phyloP scores from a whole-genome alignment of 1,140 invertebrate species.

The Temnothorax nylanderi region DNA sequence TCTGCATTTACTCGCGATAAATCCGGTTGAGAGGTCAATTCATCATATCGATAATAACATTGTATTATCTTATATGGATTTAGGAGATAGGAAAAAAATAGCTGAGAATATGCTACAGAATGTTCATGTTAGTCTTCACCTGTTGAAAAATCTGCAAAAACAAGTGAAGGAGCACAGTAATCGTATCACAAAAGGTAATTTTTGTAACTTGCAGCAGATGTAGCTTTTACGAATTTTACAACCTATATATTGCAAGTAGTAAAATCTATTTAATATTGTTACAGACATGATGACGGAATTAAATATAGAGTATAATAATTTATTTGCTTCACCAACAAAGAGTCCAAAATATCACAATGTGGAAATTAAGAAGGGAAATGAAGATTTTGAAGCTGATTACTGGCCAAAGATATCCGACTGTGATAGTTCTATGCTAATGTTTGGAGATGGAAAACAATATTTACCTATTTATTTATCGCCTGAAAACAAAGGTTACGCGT shows the following conservation, averaged over 20 bases:
- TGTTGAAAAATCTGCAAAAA: conserved; percentile 89
- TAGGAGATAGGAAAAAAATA: conserved; percentile 78
- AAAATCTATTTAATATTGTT: not conserved
- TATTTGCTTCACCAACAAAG: conserved; percentile 75
- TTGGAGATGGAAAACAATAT: conserved; percentile 72
- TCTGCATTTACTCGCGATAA: conserved; percentile 73
- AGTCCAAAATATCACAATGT: conserved; percentile 70
- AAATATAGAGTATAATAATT: conserved; percentile 63
- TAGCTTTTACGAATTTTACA: not conserved
- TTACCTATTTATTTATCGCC: conserved; percentile 89
- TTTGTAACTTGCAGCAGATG: not conserved
- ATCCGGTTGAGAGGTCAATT: conserved; percentile 85
- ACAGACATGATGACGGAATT: conserved; percentile 8
- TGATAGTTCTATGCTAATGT: conserved; percentile 61
- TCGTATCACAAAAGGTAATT: conserved; percentile 33
- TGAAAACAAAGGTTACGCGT: conserved; percentile 92
- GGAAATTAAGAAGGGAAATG: conserved; percentile 70
- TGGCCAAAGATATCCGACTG: conserved; percentile 77
- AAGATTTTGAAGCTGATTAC: conserved; percentile 73
- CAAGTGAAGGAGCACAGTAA: conserved; percentile 85
- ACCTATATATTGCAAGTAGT: not conserved
- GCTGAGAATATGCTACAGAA: conserved; percentile 83
- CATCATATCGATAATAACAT: conserved; percentile 84
- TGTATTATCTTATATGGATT: conserved; percentile 85
- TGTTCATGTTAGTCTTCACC: conserved; percentile 83